These are phyloP conservation scores for Montipora cactus DNA, from an alignment of 64 coral and sea anemone species.

Conservation along the genomic window DNA sequence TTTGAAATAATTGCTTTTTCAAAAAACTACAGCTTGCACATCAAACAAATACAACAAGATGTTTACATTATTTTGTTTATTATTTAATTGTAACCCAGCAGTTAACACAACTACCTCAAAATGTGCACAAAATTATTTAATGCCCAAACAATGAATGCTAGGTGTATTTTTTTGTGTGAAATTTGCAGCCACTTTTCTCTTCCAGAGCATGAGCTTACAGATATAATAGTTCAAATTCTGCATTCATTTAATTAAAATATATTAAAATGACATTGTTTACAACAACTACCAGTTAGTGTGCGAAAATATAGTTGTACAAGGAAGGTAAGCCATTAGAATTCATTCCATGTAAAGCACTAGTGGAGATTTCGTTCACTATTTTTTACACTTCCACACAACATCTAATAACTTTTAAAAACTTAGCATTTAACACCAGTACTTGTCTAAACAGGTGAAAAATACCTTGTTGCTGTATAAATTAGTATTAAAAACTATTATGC, in stretches of 20 bases:
- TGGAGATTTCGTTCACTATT: too few species aligned
- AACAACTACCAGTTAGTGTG: too few species aligned
- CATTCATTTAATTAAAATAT: background rate
- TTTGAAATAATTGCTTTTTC: background rate
- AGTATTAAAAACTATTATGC: background rate
- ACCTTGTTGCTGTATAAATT: background rate
- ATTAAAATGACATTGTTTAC: too few species aligned
- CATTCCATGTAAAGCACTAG: background rate
- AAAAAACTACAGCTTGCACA: background rate
- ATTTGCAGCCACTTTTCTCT: background rate
- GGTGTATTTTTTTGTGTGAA: background rate
- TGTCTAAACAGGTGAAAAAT: constrained; percentile 13
- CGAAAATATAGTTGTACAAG: background rate
- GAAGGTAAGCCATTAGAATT: background rate
- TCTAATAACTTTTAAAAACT: background rate
- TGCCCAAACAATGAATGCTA: background rate
- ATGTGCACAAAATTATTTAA: constrained; percentile 1
- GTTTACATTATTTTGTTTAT: constrained; percentile 11
- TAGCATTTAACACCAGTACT: background rate
- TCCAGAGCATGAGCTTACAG: background rate
- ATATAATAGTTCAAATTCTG: background rate
- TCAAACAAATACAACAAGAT: background rate
- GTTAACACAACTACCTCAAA: background rate
- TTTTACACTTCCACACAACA: background rate
- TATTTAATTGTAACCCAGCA: background rate